Base-by-base conservation (phyloP, 1,140 invertebrate genomes). In the Drosophila kepulauana region DNA sequence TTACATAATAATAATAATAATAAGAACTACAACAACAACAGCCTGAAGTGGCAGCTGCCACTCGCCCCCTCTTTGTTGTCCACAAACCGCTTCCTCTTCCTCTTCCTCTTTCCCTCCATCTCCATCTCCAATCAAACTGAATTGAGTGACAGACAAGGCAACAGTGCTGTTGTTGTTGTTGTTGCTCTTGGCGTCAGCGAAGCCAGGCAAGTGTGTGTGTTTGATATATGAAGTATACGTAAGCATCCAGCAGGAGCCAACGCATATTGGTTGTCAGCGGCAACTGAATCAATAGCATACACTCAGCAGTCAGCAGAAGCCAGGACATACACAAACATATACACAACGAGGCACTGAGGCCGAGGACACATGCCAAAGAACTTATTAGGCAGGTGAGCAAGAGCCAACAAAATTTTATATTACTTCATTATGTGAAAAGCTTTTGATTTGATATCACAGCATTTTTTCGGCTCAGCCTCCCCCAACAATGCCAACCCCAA, bases 1-100 rank as follows among this genome's bases (percentile, higher is more conserved):
- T 87, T 88, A 88, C 82, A 87, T 86, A 86, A 86, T 87, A 86
- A 86, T 87, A 86, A 86, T 80, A 79, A 72, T 72, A 79, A 72
- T 38, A 86, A 76, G 49, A 79, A 45, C 64, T 75, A 54, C 58
- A 82, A 25, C 46, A 79, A 49, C 43, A 66, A 10, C 13, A 64
- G 49, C 64, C 52, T 63, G 56, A 65, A 64, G 58, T 70, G 67
- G 49, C 68, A 70, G 49, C 58, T 63, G 58, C n/a, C 45, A 15
- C 56, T 33, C 16, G 4, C 49, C 20, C 20, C 4, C 45, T 25
- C 48, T 15, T 10, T 11, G 13, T 28, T 41, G 8, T 11, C 43
- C 25, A 1, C 20, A n/a, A 13, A 25, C 20, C 20, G 20, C 20
- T 25, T 25, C 20, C 20, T 25, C 20, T 25, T 25, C 20, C 20